phyloP scores from a whole-genome alignment of 2,797 vertebrate genomes.

The Lacerta viridis region DNA sequence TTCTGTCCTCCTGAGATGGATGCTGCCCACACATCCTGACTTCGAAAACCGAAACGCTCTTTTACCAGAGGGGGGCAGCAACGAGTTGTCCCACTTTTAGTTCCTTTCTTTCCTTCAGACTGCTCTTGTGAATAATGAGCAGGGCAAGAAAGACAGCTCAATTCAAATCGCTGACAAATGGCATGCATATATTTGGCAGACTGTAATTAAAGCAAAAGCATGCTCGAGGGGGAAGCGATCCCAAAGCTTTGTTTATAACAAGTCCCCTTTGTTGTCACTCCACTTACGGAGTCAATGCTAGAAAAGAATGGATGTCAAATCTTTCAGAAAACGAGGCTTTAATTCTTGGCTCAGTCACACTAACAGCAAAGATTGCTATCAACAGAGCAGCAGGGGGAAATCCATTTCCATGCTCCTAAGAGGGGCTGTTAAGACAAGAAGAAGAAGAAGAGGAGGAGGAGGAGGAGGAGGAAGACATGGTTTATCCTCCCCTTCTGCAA shows the following conservation, averaged over 20 bases:
- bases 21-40: too few species aligned
- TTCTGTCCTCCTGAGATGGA: too few species aligned
- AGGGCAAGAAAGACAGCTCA: slow-evolving; percentile 40
- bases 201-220: slow-evolving; percentile 13
- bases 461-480: background rate
- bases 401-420: background rate
- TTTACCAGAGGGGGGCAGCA: slow-evolving; percentile 70
- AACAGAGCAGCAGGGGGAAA: background rate
- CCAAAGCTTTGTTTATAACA: background rate
- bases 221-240: background rate
- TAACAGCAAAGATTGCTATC: background rate
- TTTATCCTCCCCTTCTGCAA: background rate
- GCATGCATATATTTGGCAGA: slow-evolving; percentile 21
- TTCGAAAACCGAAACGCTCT: background rate
- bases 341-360: background rate
- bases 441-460: background rate
- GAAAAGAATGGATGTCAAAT: background rate
- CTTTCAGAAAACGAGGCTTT: background rate
- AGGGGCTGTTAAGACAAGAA: background rate
- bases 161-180: slow-evolving; percentile 36
- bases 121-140: background rate
- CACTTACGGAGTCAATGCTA: background rate
- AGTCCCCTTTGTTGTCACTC: background rate
- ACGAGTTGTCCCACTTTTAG: background rate
- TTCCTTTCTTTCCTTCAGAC: background rate